Conservation (phyloP, 2,113 vertebrate genomes). For the Pontoporia blainvillei region DNA sequence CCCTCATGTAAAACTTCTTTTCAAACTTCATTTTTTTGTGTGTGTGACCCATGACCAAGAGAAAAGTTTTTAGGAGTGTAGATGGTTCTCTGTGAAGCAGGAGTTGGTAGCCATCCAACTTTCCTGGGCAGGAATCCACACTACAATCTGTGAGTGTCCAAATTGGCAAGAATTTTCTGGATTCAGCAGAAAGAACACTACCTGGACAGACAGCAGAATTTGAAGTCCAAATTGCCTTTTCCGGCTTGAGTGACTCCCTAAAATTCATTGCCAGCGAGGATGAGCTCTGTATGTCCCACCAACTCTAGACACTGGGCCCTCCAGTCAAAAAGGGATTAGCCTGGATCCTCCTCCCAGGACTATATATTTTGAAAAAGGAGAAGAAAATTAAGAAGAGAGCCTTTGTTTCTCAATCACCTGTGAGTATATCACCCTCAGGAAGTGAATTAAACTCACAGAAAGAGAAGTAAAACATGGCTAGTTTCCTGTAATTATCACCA, state of each 20-base stretch:
- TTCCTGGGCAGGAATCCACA: neutral
- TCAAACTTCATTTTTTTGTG: slow-evolving; percentile 8
- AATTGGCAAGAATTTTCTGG: slow-evolving; percentile 32
- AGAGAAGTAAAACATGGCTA: neutral
- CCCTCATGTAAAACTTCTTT: neutral
- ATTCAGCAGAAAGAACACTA: slow-evolving; percentile 35
- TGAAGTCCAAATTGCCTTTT: neutral
- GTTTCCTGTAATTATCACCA: neutral
- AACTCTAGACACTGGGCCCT: neutral
- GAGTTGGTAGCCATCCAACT: slow-evolving; percentile 3
- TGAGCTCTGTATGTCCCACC: neutral
- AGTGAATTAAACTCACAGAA: neutral
- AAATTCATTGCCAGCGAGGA: neutral
- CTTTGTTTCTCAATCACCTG: neutral
- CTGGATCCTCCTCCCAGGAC: neutral
- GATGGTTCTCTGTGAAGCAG: neutral
- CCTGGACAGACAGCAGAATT: neutral
- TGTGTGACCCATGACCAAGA: neutral
- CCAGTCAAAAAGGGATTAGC: neutral
- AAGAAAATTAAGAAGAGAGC: neutral
- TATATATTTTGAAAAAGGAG: slow-evolving; percentile 19
- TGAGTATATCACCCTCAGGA: neutral
- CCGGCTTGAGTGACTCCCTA: neutral
- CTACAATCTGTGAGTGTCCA: neutral
- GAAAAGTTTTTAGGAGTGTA: neutral